Evolutionary conservation across 2,113 vertebrate genomes (phyloP).

Genomic region (Gallinago paraguaiae): DNA sequence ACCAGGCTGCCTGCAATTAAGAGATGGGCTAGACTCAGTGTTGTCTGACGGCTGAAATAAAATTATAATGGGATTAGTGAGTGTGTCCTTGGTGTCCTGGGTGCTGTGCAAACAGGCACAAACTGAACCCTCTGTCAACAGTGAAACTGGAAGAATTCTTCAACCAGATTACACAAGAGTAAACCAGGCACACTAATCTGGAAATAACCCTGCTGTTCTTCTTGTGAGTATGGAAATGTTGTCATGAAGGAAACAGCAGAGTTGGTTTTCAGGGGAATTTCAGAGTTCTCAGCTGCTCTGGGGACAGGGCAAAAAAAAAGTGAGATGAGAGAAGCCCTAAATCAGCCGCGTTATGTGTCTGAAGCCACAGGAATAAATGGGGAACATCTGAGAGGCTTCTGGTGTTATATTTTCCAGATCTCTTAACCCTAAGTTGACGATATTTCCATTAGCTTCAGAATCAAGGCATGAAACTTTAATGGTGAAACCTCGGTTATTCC

Average conservation of each 20-base stretch:
- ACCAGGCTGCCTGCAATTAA: background rate
- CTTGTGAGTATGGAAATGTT: background rate
- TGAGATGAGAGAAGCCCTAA: background rate
- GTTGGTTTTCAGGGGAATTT: background rate
- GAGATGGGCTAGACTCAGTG: background rate
- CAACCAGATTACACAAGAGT: background rate
- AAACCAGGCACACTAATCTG: background rate
- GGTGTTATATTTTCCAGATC: background rate
- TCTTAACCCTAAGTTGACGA: background rate
- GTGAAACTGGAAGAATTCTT: background rate
- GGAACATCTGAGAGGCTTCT: background rate
- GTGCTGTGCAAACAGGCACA: background rate
- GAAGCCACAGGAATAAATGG: background rate
- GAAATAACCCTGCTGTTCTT: background rate
- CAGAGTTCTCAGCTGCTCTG: background rate
- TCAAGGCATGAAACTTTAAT: background rate
- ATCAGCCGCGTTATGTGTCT: background rate
- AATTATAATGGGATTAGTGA: background rate
- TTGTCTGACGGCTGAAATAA: background rate
- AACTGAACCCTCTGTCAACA: rapidly evolving
- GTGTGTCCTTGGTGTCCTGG: background rate
- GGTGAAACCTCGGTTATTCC: background rate
- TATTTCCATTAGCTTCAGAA: background rate
- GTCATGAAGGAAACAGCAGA: background rate
- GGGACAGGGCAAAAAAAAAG: background rate